These are phyloP conservation scores for Lasioglossum pauxillum DNA, from an alignment of 2,888 invertebrate genomes.

Conservation along the genomic window DNA sequence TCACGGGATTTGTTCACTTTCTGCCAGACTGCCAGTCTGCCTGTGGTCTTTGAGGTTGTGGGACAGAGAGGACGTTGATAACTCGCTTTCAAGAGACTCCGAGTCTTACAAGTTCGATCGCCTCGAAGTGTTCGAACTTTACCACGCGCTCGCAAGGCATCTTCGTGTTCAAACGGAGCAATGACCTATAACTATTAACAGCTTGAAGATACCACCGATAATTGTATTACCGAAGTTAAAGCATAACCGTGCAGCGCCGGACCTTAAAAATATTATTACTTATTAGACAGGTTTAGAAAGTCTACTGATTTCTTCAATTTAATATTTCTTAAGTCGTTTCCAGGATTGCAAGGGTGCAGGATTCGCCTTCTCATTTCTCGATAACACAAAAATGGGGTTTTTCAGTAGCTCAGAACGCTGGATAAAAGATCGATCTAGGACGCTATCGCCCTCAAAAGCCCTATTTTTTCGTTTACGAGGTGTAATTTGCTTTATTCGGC, in stretches of 20 bases:
- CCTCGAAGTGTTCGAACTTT: neutral
- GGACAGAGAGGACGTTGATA: neutral
- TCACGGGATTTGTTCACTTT: neutral
- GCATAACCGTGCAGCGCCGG: neutral
- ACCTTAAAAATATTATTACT: too few relatives aligned
- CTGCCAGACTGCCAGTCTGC: neutral
- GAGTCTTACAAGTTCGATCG: neutral
- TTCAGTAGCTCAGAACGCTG: too few relatives aligned
- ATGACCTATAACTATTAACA: neutral
- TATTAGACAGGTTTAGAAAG: too few relatives aligned
- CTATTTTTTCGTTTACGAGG: too few relatives aligned
- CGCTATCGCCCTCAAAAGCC: too few relatives aligned
- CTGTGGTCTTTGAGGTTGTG: neutral
- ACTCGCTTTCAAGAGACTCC: neutral
- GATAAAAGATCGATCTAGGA: too few relatives aligned
- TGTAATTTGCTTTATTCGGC: too few relatives aligned
- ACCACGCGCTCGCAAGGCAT: neutral
- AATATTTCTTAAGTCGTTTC: too few relatives aligned
- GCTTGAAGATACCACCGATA: neutral
- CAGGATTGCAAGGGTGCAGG: too few relatives aligned
- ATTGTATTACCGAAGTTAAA: neutral
- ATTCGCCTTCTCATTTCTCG: too few relatives aligned
- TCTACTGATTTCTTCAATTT: too few relatives aligned
- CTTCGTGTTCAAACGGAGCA: neutral
- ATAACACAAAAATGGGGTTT: too few relatives aligned